These are phyloP conservation scores for Xanthorhoe designata DNA, from an alignment of 2,888 invertebrate species.

Conservation along the genomic window DNA sequence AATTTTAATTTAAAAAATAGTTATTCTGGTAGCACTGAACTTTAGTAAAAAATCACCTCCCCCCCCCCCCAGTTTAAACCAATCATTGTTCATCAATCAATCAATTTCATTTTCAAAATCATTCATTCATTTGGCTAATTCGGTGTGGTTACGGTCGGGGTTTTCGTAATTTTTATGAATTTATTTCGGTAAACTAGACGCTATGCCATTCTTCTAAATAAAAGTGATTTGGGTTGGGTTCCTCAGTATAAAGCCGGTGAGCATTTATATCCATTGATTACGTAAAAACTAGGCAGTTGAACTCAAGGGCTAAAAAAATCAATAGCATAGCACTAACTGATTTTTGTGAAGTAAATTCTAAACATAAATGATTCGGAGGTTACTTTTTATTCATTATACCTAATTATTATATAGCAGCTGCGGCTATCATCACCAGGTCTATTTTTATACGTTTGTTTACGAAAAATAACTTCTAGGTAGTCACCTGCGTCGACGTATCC, in stretches of 20 bases:
- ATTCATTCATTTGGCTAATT: not conserved
- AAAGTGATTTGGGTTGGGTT: not conserved
- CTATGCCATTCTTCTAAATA: constrained; percentile 2
- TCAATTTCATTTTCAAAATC: not conserved
- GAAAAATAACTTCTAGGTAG: constrained; percentile 6
- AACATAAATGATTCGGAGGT: too few relatives aligned
- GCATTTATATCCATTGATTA: constrained; percentile 7
- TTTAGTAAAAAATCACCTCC: not conserved
- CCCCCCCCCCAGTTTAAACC: too few relatives aligned
- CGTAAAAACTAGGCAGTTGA: constrained; percentile 6
- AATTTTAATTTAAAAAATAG: not conserved
- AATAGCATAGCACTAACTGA: not conserved
- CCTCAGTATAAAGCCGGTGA: not conserved
- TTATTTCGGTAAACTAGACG: not conserved
- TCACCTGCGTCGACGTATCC: not conserved
- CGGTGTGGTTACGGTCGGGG: constrained; percentile 5
- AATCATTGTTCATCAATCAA: not conserved
- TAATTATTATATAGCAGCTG: not conserved
- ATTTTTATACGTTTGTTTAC: constrained; percentile 8
- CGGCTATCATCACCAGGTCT: not conserved
- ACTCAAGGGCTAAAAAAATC: constrained; percentile 2
- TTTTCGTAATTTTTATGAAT: not conserved
- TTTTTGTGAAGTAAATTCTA: not conserved
- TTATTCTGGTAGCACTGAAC: too few relatives aligned
- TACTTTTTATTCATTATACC: too few relatives aligned